phyloP scores from a whole-genome alignment of 2,113 vertebrate genomes.

The Microtus pennsylvanicus region DNA sequence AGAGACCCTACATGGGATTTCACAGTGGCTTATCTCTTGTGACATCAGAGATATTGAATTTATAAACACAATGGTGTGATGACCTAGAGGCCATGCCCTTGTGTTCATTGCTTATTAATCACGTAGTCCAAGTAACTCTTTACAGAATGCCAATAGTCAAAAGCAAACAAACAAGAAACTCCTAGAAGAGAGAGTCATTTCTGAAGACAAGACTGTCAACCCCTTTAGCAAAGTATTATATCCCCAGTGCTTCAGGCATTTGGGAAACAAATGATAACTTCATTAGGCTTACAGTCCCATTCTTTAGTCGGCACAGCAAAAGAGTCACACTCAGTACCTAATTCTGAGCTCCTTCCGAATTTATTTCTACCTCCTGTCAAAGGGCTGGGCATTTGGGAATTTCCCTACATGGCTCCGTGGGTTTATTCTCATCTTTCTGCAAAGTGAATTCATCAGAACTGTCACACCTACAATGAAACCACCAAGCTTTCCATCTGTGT shows the following conservation, averaged over 20 bases:
- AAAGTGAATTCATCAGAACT: not conserved
- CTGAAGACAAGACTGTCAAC: slow-evolving; percentile 15
- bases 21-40: slow-evolving; percentile 29
- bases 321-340: not conserved
- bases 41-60: slow-evolving; percentile 33
- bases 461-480: not conserved
- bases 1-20: not conserved
- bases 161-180: not conserved
- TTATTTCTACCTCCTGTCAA: not conserved
- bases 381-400: not conserved
- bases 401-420: not conserved
- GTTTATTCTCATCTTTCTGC: not conserved
- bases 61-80: slow-evolving; percentile 32
- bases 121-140: not conserved
- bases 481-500: not conserved
- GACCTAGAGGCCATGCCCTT: not conserved
- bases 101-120: not conserved
- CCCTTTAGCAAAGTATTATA: not conserved
- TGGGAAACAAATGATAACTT: slow-evolving; percentile 41
- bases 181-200: not conserved
- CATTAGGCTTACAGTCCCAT: not conserved
- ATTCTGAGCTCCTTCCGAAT: not conserved
- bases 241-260: not conserved
- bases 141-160: not conserved
- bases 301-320: not conserved